Base-by-base conservation (phyloP, 2,113 vertebrate genomes). In the Otocyon megalotis region DNA sequence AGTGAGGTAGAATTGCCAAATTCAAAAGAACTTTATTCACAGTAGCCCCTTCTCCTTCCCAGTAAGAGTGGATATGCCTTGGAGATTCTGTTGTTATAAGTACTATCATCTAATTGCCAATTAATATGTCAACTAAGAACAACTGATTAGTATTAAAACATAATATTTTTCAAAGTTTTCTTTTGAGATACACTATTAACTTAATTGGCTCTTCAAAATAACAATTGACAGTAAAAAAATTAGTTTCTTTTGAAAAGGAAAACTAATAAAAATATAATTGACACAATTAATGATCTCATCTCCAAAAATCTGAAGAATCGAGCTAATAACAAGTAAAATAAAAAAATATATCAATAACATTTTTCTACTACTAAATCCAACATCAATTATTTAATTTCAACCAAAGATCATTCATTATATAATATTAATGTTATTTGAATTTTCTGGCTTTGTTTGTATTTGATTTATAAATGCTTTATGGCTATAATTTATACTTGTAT, bases 391-490 rank as follows among this genome's bases (percentile, higher is more conserved):
- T 83, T 87, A 67, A 37, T 53, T 88, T 80, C 26, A 72, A 8
- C 20, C 12, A 84, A 88, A 74, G 67, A 53, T 74, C 81, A 60
- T 65, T 88, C 53, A 80, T 50, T 84, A 37, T 63, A 53, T 53
- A 80, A 83, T 26, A 72, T 58, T 58, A 58, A 72, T 62, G 19
- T 37, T 58, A 93, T 65, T 72, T 92, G 53, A 69, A 63, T 72
- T 43, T 58, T 95, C 54, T 83, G 32, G 28, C 11, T 95, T 93
- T 76, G 11, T 63, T 69, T 96, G 9, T 32, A n/a, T 88, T 88
- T 94, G n/a, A 56, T 85, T 94, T 93, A 43, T 26, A 74, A 76
- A 87, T 91, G 13, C 80, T 90, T 88, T 62, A 67, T 43, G 82
- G 9, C 53, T 96, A 79, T 62, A 79, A 90, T 71, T 76, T 90